Base-by-base conservation (phyloP, 35 echinoderm and acorn worm species). In the Amphiura filiformis region DNA sequence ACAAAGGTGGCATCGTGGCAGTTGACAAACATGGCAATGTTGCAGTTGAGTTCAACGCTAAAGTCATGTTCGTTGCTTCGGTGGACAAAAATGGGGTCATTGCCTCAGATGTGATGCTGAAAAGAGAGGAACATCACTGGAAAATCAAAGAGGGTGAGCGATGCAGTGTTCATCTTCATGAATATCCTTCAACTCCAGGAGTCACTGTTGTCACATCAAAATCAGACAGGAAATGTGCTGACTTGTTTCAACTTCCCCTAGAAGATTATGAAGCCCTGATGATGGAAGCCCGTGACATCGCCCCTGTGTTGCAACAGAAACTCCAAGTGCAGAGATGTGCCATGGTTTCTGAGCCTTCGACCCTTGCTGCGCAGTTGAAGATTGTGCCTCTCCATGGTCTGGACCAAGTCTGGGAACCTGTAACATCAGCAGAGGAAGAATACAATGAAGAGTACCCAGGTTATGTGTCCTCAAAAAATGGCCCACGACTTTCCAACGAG, bases 401-500 rank as follows among this genome's bases (percentile, higher is more conserved):
- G 4, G 61, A 15, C 28, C 7, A 52, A 70, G 26, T 26, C 15
- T 70, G 61, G 61, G 61, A 70, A 70, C 28, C 61, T 18, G 9
- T 70, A n/a, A 70, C 61, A 70, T 70, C 61, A 18, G 17, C 61
- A 15, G 61, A 70, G 15, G 61, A n/a, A 70, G 61, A 30, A 70
- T 11, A 26, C 28, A n/a, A 70, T 30, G 28, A 70, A n/a, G 61
- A 70, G 11, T 70, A 70, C 61, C 61, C 61, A n/a, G 61, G 61
- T 30, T 70, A 70, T 70, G 61, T 70, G 61, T 70, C 61, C 61
- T 70, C 61, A 70, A 70, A 70, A n/a, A n/a, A 70, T 70, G 61
- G 61, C 1, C 61, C 61, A 26, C 61, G 61, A 2, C 61, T 70
- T 70, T n/a, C 61, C 26, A 70, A 70, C 15, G 26, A 70, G 61